Percentiles rank a stretch among this genome's conserved stretches.
phyloP scores from a whole-genome alignment of 1,140 invertebrate genomes.

The Nymphalis io region DNA sequence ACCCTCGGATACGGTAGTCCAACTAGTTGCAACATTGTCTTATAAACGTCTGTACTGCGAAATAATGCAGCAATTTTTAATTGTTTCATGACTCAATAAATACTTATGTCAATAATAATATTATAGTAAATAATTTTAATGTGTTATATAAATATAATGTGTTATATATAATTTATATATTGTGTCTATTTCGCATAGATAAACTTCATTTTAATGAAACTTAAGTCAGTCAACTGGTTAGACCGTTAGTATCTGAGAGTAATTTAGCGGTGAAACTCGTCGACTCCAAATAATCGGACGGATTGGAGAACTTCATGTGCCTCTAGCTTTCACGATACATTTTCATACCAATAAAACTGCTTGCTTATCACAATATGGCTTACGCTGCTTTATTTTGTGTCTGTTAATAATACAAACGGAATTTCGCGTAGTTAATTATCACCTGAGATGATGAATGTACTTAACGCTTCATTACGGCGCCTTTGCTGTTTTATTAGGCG shows the following conservation, averaged over 20 bases:
- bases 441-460: constrained; percentile 59
- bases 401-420: constrained; percentile 54
- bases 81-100: too few species aligned
- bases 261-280: constrained; percentile 13
- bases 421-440: constrained; percentile 62
- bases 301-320: constrained; percentile 58
- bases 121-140: background rate
- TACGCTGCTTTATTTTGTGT: constrained; percentile 55
- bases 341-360: constrained; percentile 39
- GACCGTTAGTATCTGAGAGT: constrained; percentile 26
- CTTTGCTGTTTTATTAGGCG: constrained; percentile 58
- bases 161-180: too few species aligned
- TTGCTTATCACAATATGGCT: constrained; percentile 64
- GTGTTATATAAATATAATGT: too few species aligned
- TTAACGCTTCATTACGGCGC: constrained; percentile 71
- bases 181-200: too few species aligned
- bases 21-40: background rate
- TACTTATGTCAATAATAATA: too few species aligned
- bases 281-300: constrained; percentile 51
- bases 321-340: constrained; percentile 54
- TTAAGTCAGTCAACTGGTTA: constrained; percentile 3
- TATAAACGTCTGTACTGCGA: too few species aligned
- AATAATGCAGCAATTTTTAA: too few species aligned
- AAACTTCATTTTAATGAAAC: background rate
- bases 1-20: background rate